Percentiles rank a stretch among this genome's conserved stretches.
phyloP scores from a whole-genome alignment of 2,797 vertebrate genomes.

The Heteromormyrus szaboi region DNA sequence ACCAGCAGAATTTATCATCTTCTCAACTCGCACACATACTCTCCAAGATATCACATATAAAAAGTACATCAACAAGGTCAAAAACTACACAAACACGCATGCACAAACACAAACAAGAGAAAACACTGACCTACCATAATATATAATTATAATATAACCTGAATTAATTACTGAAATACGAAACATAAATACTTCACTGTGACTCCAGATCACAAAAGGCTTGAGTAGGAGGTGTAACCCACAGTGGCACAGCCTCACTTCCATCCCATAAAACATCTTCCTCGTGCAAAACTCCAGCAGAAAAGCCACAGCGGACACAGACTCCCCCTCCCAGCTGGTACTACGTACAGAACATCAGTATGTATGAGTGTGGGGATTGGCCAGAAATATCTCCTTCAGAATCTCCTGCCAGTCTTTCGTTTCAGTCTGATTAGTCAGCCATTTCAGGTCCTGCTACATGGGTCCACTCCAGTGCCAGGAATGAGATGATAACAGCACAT shows the following conservation, averaged over 20 bases:
- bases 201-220: slow-evolving; percentile 65
- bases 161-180: slow-evolving; percentile 65
- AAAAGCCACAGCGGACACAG: background rate
- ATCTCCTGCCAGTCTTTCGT: background rate
- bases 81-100: background rate
- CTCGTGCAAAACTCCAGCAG: background rate
- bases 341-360: background rate
- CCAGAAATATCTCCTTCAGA: background rate
- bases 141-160: slow-evolving; percentile 51
- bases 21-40: background rate
- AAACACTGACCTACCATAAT: slow-evolving; percentile 32
- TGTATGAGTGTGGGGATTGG: background rate
- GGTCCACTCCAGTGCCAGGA: background rate
- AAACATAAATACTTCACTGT: slow-evolving; percentile 48
- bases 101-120: background rate
- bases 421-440: background rate
- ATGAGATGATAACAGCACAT: background rate
- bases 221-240: slow-evolving; percentile 42
- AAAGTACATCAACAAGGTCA: background rate
- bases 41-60: background rate
- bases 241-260: background rate
- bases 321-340: background rate
- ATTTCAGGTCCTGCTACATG: background rate
- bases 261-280: background rate
- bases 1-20: background rate